phyloP scores from a whole-genome alignment of 2,888 invertebrate species.

The Parthenolecanium corni region DNA sequence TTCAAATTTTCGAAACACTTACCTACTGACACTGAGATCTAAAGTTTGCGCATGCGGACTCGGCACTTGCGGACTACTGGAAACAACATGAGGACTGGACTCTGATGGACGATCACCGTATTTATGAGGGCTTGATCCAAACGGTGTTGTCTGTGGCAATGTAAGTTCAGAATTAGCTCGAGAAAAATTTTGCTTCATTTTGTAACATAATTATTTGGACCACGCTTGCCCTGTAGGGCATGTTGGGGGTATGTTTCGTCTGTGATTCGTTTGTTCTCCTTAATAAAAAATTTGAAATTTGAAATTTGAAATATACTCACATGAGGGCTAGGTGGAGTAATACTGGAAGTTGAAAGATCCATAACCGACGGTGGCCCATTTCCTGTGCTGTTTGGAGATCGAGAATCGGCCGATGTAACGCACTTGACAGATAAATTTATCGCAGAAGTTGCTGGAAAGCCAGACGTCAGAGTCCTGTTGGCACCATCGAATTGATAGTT shows the following conservation, averaged over 20 bases:
- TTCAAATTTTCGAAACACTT: no score
- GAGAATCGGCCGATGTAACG: constrained; percentile 42
- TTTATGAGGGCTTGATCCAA: constrained; percentile 22
- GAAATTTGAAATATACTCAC: constrained; percentile 39
- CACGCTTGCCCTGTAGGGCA: no score
- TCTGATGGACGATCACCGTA: constrained; percentile 69
- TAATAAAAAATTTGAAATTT: no score
- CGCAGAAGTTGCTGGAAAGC: constrained; percentile 40
- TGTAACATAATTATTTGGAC: no score
- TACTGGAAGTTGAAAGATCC: constrained; percentile 76
- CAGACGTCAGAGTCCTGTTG: constrained; percentile 30
- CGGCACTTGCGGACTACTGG: constrained; percentile 79
- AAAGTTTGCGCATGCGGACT: constrained; percentile 83
- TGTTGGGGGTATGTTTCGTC: no score
- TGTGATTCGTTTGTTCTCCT: no score
- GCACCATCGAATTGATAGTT: constrained; percentile 66
- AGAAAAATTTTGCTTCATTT: neutral
- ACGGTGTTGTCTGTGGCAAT: constrained; percentile 25
- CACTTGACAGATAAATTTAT: constrained; percentile 79
- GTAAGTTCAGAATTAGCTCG: neutral
- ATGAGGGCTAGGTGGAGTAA: constrained; percentile 72
- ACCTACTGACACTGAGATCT: constrained; percentile 83
- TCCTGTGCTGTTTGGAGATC: constrained; percentile 30
- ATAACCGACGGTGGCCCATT: constrained; percentile 45
- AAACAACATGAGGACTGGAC: constrained; percentile 67